Conservation (phyloP, 2,113 vertebrate genomes). For the Thinocorus orbignyianus region DNA sequence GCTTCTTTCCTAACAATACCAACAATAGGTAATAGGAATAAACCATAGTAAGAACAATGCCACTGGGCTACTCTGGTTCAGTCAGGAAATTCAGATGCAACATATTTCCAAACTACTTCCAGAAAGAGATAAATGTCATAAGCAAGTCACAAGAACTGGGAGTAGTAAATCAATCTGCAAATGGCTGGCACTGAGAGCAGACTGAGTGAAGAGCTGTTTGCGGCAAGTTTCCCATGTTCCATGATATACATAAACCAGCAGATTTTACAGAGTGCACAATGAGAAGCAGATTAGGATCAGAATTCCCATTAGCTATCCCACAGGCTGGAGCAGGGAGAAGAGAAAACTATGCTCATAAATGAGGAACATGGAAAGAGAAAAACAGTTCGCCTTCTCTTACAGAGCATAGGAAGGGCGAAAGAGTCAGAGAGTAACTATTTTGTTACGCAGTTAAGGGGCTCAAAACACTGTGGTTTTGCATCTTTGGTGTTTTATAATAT, state of each 20-base stretch:
- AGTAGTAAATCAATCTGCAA: conserved; percentile 6
- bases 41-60: not conserved
- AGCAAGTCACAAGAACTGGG: not conserved
- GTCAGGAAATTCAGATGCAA: not conserved
- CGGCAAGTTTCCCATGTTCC: not conserved
- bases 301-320: conserved; percentile 2
- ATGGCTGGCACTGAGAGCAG: not conserved
- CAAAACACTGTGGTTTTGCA: not conserved
- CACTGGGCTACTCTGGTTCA: not conserved
- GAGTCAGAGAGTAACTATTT: not conserved
- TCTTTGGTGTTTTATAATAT: not conserved
- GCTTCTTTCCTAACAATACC: not conserved
- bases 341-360: conserved; percentile 16
- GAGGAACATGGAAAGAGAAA: not conserved
- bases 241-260: not conserved
- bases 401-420: not conserved
- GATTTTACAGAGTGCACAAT: conserved; percentile 28
- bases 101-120: not conserved
- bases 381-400: not conserved
- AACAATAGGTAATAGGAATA: not conserved
- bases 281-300: conserved; percentile 41
- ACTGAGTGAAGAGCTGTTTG: not conserved
- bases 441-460: not conserved
- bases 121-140: not conserved
- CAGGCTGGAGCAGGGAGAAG: not conserved